Evolutionary conservation across 2,113 vertebrate genomes (phyloP).

Genomic region (Rhodinocichla rosea): DNA sequence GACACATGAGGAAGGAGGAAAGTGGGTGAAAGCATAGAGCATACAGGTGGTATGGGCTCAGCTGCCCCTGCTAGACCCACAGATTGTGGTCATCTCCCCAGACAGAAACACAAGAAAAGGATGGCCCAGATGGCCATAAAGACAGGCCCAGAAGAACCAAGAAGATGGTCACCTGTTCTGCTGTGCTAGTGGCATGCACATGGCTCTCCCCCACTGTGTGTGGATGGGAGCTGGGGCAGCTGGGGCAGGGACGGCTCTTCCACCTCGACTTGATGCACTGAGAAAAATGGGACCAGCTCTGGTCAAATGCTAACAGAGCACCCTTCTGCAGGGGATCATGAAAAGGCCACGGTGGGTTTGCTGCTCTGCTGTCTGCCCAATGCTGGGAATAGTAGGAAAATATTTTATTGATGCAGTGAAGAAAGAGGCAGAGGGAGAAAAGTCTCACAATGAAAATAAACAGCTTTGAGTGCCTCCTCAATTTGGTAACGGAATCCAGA

Average conservation of each 20-base stretch:
- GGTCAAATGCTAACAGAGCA: background rate
- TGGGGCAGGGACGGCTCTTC: background rate
- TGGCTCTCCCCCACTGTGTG: background rate
- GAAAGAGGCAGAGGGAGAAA: background rate
- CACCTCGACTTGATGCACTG: rapidly evolving
- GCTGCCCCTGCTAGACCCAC: background rate
- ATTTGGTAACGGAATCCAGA: background rate
- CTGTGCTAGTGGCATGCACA: background rate
- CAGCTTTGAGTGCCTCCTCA: background rate
- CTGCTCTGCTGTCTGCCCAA: background rate
- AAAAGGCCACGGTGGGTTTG: background rate
- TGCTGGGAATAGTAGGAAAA: background rate
- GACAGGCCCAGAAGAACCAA: background rate
- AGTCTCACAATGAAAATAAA: background rate
- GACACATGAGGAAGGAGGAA: background rate
- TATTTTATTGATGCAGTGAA: background rate
- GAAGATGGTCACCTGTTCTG: background rate
- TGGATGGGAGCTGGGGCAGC: background rate
- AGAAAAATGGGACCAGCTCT: background rate
- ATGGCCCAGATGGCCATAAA: background rate
- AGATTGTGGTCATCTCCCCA: background rate
- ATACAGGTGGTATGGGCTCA: background rate
- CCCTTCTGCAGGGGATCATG: background rate
- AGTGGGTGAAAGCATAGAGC: background rate
- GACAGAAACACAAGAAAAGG: background rate